Base-by-base conservation (phyloP, 1,140 invertebrate species). In the Coenobita brevimanus region DNA sequence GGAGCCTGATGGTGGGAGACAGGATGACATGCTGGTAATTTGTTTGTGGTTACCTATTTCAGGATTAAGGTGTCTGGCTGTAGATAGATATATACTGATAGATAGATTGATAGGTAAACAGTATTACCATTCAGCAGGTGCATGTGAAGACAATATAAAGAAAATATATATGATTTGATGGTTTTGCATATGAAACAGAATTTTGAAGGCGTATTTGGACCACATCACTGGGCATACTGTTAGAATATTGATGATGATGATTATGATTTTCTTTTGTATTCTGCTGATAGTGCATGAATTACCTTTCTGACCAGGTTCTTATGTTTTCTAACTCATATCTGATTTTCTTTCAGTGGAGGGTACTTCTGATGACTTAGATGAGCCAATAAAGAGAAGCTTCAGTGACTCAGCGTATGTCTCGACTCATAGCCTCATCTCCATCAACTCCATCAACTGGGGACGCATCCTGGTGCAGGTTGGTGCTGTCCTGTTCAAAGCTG, bases 401-500 rank as follows among this genome's bases (percentile, higher is more conserved):
- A 90, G 90, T 30, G 92, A 93, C 89, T 50, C 81, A 6, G 91
- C 91, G 3, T 92, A 93, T 83, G 90, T 87, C 0, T 78, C 80
- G 8, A 84, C 91, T 54, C 91, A 93, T 78, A 91, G 91, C 67
- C 85, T 94, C 0, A 91, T 90, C 4, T 92, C 92, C 41, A 91
- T 93, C 38, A 94, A 94, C 89, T 94, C 93, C 17, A 92, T 94
- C 83, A 94, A 94, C 91, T 94, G 93, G 93, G 92, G 92, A 1
- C 89, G 94, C 41, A 92, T 94, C 54, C 91, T 94, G 91, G 91
- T 93, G 17, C 94, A 94, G 89, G 92, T 92, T n/a, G n/a, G n/a
- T n/a, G n/a, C n/a, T n/a, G n/a, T n/a, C n/a, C n/a, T n/a, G n/a
- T n/a, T n/a, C n/a, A n/a, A n/a, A n/a, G n/a, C n/a, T n/a, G n/a